phyloP scores from a whole-genome alignment of 1,140 invertebrate genomes.

The Brachionus asplanchnoidis region DNA sequence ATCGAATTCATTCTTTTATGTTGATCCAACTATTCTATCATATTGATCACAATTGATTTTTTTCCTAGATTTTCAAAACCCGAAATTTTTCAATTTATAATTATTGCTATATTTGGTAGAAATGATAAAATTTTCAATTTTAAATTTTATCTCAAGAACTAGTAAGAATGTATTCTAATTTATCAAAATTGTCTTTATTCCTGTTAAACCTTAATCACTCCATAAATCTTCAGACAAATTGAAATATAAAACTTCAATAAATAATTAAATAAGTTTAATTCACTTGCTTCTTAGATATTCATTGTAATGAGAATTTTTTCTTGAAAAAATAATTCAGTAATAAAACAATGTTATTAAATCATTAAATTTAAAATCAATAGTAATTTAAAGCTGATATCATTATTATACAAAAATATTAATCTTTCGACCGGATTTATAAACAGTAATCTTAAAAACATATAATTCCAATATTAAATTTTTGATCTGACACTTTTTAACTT shows the following conservation, averaged over 20 bases:
- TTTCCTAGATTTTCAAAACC: too few relatives aligned
- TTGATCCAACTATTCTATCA: not conserved
- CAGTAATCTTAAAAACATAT: not conserved
- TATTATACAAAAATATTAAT: not conserved
- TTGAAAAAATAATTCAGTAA: not conserved
- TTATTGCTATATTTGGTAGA: too few relatives aligned
- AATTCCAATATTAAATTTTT: not conserved
- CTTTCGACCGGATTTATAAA: not conserved
- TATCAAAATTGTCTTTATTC: too few relatives aligned
- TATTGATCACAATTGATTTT: not conserved
- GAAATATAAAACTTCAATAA: not conserved
- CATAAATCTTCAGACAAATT: not conserved
- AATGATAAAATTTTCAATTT: too few relatives aligned
- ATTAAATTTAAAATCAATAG: not conserved
- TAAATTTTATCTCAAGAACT: too few relatives aligned
- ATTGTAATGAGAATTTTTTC: not conserved
- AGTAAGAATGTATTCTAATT: too few relatives aligned
- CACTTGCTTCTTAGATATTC: not conserved
- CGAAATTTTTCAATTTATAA: too few relatives aligned
- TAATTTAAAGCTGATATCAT: too few relatives aligned
- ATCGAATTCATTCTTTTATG: not conserved
- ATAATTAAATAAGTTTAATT: not conserved
- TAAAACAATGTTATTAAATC: too few relatives aligned
- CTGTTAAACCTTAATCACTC: too few relatives aligned
- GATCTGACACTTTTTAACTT: not conserved